Conservation (phyloP, 2,888 invertebrate genomes). For the Isotomurus palustris region DNA sequence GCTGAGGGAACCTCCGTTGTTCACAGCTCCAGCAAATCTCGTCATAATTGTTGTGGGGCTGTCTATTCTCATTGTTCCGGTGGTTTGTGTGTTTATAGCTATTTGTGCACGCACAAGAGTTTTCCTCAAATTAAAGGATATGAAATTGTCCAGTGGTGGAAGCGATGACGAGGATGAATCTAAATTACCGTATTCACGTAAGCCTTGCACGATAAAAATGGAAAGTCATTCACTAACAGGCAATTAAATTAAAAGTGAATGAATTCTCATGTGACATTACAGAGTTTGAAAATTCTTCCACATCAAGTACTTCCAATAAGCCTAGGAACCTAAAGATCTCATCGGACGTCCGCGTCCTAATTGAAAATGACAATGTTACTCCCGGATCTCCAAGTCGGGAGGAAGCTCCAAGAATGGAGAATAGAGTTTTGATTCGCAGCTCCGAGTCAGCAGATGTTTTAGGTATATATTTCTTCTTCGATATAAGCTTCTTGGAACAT, state of each 20-base stretch:
- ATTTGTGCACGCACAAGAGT: conserved; percentile 27
- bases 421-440: not conserved
- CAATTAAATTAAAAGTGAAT: no score
- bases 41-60: conserved; percentile 36
- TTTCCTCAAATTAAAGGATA: conserved; percentile 13
- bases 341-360: conserved; percentile 7
- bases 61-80: conserved; percentile 33
- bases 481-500: no score
- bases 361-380: conserved; percentile 2
- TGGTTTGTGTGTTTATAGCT: conserved; percentile 27
- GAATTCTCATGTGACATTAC: no score
- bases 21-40: conserved; percentile 27
- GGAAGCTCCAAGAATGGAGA: not conserved
- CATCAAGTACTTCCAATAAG: no score
- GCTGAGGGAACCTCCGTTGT: conserved; percentile 17
- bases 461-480: no score
- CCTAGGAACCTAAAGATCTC: no score
- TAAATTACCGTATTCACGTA: conserved; percentile 30
- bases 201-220: conserved; percentile 3
- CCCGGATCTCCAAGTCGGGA: no score
- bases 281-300: no score
- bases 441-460: no score
- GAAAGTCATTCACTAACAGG: no score
- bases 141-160: conserved; percentile 11
- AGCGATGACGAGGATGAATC: conserved; percentile 12